phyloP scores from a whole-genome alignment of 1,140 invertebrate species.

The Dreissena polymorpha region DNA sequence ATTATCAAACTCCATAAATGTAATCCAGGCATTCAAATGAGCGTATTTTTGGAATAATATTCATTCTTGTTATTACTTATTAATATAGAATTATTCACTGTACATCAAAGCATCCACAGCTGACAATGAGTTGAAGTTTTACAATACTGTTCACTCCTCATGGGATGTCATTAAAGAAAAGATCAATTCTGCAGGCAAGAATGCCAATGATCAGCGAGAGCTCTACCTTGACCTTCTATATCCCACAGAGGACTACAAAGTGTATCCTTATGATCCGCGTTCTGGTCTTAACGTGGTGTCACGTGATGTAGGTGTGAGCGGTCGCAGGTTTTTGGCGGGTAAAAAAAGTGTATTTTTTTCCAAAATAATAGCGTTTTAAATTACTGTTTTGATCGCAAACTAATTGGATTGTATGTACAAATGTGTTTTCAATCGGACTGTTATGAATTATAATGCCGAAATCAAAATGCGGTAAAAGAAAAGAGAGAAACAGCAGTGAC shows the following conservation, averaged over 20 bases:
- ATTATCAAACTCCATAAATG: too few species aligned
- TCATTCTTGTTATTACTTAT: constrained; percentile 31
- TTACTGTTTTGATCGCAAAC: too few species aligned
- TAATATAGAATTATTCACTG: constrained; percentile 89
- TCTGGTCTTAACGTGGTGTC: too few species aligned
- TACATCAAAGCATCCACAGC: constrained; percentile 89
- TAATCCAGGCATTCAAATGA: neutral
- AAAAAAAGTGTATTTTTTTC: too few species aligned
- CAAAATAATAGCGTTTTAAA: too few species aligned
- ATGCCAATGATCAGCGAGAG: constrained; percentile 85
- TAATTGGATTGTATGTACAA: too few species aligned
- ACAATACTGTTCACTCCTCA: constrained; percentile 96
- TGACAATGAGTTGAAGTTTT: constrained; percentile 89
- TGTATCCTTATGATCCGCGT: constrained; percentile 84
- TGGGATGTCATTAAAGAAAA: constrained; percentile 97
- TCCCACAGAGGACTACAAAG: constrained; percentile 98
- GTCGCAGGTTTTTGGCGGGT: too few species aligned
- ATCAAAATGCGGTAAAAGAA: too few species aligned
- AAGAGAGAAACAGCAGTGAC: too few species aligned
- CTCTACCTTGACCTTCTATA: constrained; percentile 95
- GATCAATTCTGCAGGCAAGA: constrained; percentile 85
- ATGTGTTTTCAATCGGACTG: too few species aligned
- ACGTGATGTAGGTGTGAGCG: too few species aligned
- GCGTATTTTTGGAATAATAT: neutral
- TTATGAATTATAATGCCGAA: too few species aligned